These are phyloP conservation scores for Myripristis murdjan DNA, from an alignment of 2,797 vertebrate species.

Conservation along the genomic window DNA sequence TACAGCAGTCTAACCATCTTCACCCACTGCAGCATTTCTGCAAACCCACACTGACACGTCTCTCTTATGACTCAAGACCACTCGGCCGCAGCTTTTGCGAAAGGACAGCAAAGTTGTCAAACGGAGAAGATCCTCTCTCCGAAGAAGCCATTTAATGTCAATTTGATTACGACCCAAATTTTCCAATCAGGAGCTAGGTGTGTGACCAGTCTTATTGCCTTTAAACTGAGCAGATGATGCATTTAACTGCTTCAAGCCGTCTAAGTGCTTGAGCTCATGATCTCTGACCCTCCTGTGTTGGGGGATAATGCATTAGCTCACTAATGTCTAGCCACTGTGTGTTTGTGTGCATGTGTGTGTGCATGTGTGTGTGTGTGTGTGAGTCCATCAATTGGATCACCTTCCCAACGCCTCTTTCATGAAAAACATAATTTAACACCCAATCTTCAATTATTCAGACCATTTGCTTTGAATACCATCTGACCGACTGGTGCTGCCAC, in stretches of 20 bases:
- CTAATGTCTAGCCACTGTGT: conserved; percentile 73
- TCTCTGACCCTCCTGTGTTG: conserved; percentile 78
- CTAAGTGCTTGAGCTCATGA: conserved; percentile 79
- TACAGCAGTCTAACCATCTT: background rate
- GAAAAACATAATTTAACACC: conserved; percentile 81
- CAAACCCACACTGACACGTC: background rate
- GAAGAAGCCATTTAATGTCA: conserved; percentile 25
- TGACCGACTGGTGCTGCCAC: conserved; percentile 57
- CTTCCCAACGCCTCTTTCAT: conserved; percentile 70
- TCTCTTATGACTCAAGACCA: background rate
- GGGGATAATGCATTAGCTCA: conserved; percentile 82
- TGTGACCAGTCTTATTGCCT: conserved; percentile 61
- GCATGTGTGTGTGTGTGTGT: conserved; percentile 23
- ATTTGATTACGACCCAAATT: conserved; percentile 33
- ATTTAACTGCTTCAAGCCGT: conserved; percentile 67
- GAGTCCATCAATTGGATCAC: conserved; percentile 69
- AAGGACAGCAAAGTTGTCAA: background rate
- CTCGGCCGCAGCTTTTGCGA: conserved; percentile 5
- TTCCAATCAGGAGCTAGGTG: conserved; percentile 42
- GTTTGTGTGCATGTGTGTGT: conserved; percentile 16
- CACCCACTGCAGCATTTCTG: background rate
- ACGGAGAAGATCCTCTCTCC: background rate
- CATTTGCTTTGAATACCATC: conserved; percentile 76
- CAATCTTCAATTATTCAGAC: conserved; percentile 86
- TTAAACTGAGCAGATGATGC: conserved; percentile 78